Conservation (phyloP, 1,140 invertebrate genomes). For the Teleogryllus occipitalis region DNA sequence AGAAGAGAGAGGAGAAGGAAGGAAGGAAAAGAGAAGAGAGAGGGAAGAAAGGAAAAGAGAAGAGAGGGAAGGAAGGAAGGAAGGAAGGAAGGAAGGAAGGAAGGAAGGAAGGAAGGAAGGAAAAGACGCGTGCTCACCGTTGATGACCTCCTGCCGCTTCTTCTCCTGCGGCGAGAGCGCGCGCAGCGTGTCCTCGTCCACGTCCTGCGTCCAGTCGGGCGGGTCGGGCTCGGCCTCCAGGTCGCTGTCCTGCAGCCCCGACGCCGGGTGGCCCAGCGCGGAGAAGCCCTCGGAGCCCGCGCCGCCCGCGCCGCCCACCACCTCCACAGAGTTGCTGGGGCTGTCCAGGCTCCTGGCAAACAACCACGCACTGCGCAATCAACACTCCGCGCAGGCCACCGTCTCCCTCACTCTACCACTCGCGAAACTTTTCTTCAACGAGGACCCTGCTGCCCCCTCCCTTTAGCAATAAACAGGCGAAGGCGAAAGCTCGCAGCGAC, state of each 20-base stretch:
- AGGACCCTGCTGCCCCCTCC: no score
- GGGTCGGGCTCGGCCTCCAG: slow-evolving; percentile 71
- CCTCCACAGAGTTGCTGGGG: slow-evolving; percentile 48
- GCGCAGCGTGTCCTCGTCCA: slow-evolving; percentile 68
- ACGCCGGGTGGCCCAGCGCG: slow-evolving; percentile 39
- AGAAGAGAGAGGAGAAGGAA: no score
- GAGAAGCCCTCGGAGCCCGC: slow-evolving; percentile 69
- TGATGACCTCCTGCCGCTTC: slow-evolving; percentile 95
- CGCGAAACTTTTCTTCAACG: no score
- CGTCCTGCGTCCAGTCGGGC: slow-evolving; percentile 70
- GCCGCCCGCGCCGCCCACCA: slow-evolving; percentile 33
- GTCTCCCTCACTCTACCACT: no score
- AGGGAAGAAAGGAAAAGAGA: no score
- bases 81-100: no score
- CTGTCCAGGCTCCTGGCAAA: slow-evolving; percentile 41
- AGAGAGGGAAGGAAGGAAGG: no score
- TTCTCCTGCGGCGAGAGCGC: slow-evolving; percentile 66
- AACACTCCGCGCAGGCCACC: no score
- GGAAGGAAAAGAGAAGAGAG: no score
- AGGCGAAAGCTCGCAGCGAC: no score
- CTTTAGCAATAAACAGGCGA: no score
- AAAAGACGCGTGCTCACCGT: slow-evolving; percentile 51
- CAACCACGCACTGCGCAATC: neutral
- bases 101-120: no score
- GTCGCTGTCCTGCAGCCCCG: slow-evolving; percentile 54